Conservation (phyloP, 2,888 invertebrate genomes). For the Acleris laterana region DNA sequence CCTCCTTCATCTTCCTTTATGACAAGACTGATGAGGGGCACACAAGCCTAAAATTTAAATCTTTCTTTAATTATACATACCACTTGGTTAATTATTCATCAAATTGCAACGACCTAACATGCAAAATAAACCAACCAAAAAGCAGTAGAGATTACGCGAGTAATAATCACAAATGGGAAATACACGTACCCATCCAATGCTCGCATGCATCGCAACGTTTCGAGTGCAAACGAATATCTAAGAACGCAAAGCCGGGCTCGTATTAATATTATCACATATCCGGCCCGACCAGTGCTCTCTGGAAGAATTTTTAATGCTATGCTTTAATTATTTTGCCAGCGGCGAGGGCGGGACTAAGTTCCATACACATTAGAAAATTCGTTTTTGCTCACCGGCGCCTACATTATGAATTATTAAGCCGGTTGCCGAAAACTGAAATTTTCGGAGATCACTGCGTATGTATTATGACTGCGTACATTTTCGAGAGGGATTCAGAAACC, state of each 20-base stretch:
- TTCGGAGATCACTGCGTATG: constrained; percentile 70
- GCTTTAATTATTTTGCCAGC: constrained; percentile 82
- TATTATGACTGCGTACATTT: constrained; percentile 76
- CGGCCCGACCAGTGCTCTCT: constrained; percentile 71
- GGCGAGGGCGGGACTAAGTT: constrained; percentile 69
- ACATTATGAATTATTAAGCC: constrained; percentile 64
- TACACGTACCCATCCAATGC: constrained; percentile 8
- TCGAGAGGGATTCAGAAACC: constrained; percentile 73
- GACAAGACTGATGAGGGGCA: too few relatives aligned
- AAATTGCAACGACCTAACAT: too few relatives aligned
- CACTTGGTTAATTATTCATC: too few relatives aligned
- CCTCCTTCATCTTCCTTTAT: too few relatives aligned
- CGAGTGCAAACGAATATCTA: constrained; percentile 53
- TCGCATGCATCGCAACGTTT: constrained; percentile 43
- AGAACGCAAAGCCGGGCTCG: constrained; percentile 57
- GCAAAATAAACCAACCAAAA: neutral
- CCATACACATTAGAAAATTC: constrained; percentile 83
- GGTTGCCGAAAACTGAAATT: constrained; percentile 80
- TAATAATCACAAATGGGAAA: constrained; percentile 25
- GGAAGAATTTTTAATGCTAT: constrained; percentile 83
- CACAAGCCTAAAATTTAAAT: too few relatives aligned
- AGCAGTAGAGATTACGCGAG: constrained; percentile 20
- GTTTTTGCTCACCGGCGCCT: constrained; percentile 72
- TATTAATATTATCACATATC: constrained; percentile 84
- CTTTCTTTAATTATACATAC: too few relatives aligned